phyloP scores from a whole-genome alignment of 2,113 vertebrate genomes.

The Albula goreensis region DNA sequence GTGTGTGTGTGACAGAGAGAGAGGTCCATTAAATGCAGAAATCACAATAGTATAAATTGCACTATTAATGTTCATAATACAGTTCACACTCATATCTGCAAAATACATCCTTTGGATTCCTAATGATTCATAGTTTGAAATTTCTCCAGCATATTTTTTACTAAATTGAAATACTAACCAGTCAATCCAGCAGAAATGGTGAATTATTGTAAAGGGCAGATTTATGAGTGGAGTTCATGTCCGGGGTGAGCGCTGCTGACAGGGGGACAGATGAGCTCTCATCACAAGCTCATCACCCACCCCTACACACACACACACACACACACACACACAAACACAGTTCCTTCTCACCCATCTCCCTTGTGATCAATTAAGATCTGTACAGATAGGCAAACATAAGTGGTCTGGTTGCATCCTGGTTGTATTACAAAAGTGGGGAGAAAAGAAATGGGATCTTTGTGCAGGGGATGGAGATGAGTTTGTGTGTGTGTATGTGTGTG shows the following conservation, averaged over 20 bases:
- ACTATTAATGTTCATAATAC: neutral
- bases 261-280: constrained; percentile 33
- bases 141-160: constrained; percentile 39
- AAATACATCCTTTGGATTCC: neutral
- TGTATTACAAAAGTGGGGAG: neutral
- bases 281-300: constrained; percentile 27
- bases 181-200: constrained; percentile 29
- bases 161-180: constrained; percentile 37
- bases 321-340: neutral
- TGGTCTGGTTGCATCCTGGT: neutral
- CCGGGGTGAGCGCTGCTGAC: constrained; percentile 16
- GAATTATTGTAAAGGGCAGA: constrained; percentile 43
- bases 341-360: neutral
- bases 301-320: neutral
- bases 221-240: constrained; percentile 35
- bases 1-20: neutral
- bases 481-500: neutral
- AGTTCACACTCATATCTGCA: constrained; percentile 1
- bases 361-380: constrained; percentile 16
- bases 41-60: no score
- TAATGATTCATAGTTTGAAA: constrained; percentile 33
- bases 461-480: constrained; percentile 61
- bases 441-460: constrained; percentile 31
- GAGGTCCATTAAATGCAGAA: no score
- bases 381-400: constrained; percentile 12